phyloP scores from a whole-genome alignment of 2,888 invertebrate species.

The Chrysodeixis includens region DNA sequence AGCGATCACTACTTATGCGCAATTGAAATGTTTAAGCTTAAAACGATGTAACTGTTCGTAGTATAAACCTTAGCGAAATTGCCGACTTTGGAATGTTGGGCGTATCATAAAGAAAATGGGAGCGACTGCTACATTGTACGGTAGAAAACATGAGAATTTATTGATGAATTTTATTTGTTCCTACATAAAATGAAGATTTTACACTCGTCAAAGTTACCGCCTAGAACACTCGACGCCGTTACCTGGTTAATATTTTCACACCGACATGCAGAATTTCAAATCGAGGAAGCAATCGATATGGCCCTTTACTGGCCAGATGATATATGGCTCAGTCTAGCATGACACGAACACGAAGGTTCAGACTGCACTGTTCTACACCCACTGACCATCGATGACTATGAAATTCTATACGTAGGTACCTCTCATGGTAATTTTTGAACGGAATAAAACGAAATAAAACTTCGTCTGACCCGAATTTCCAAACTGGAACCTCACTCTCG shows the following conservation, averaged over 20 bases:
- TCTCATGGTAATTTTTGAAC: neutral
- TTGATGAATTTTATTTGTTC: neutral
- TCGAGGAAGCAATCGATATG: neutral
- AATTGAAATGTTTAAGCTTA: conserved; percentile 53
- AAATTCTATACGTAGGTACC: neutral
- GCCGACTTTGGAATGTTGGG: conserved; percentile 33
- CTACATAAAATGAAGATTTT: neutral
- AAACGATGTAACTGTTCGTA: conserved; percentile 49
- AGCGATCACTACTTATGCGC: conserved; percentile 52
- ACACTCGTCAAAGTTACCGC: neutral
- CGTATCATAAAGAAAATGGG: conserved; percentile 14
- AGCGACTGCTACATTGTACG: conserved; percentile 6
- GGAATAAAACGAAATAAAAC: conserved; percentile 2
- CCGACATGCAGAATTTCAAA: neutral
- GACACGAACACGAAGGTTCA: neutral
- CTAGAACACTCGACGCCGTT: neutral
- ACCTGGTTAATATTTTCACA: neutral
- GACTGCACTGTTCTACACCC: neutral
- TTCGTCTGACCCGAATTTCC: conserved; percentile 1
- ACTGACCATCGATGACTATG: neutral
- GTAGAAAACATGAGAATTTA: conserved; percentile 6
- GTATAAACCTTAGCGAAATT: conserved; percentile 39
- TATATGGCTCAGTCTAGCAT: conserved; percentile 5
- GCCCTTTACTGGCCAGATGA: conserved; percentile 4
- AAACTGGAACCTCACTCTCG: neutral